Evolutionary conservation across 2,888 invertebrate species (phyloP), one percentile per base, ranked within the genome.

Genomic region (Apotomis betuletana): DNA sequence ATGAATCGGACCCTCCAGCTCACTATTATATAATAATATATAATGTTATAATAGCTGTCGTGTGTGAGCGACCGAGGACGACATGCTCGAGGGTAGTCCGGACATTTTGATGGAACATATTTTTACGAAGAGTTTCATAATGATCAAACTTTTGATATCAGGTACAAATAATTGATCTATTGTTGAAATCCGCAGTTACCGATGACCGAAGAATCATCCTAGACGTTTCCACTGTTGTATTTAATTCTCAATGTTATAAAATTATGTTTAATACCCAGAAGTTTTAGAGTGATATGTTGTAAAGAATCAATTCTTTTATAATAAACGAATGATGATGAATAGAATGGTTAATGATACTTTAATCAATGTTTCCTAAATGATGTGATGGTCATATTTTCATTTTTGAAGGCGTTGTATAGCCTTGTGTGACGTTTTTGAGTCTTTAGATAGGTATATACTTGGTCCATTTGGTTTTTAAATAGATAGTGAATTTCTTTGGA

Each of bases 401-500:
- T 64, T 60, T 67, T 52, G 41, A 67, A 70, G 38, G 51, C 60
- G 60, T 72, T 73, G 69, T 70, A 68, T 63, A 70, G 59, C 67
- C 67, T 71, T 72, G 52, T 57, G 58, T 74, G 74, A 70, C 69
- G 70, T 69, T 52, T 62, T 60, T 70, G 41, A 74, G 65, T 58
- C 55, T 59, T 81, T 85, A 84, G 83, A 79, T 84, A 83, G 80
- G 76, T 77, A 81, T 81, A 81, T 77, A 75, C 78, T 83, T 78
- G 74, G 78, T 81, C 79, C 78, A 79, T 80, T 83, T 80, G 79
- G 77, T 84, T 81, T 81, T 74, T 77, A 78, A 67, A 84, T 86
- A 85, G 83, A 81, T 87, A 87, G 86, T 79, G 73, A 79, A 87
- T 85, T 85, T 84, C 81, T 83, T 84, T 83, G 74, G 75, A 80